These are phyloP conservation scores for Ochropleura leucogaster DNA, from an alignment of 2,888 invertebrate genomes.

Conservation along the genomic window DNA sequence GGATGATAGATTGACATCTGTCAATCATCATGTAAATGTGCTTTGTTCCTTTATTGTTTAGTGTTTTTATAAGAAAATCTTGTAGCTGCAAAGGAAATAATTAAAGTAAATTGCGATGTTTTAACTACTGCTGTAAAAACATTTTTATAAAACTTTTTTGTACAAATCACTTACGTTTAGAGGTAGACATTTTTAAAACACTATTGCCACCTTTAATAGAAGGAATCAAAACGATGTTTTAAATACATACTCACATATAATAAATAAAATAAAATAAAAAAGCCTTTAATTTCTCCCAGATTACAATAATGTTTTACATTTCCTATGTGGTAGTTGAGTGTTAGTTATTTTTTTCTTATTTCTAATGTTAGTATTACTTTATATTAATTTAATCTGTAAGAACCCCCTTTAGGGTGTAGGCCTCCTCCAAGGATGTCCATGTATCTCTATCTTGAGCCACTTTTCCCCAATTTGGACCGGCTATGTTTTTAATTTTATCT, in stretches of 20 bases:
- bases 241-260: background rate
- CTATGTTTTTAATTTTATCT: too few species aligned
- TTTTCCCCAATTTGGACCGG: too few species aligned
- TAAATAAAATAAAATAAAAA: too few species aligned
- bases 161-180: background rate
- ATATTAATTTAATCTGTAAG: too few species aligned
- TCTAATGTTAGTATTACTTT: too few species aligned
- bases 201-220: background rate
- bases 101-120: constrained; percentile 5
- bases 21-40: constrained; percentile 25
- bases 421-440: too few species aligned
- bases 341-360: too few species aligned
- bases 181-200: background rate
- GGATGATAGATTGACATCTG: constrained; percentile 32
- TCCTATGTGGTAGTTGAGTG: too few species aligned
- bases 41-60: constrained; percentile 26
- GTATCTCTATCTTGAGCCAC: too few species aligned
- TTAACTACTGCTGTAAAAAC: background rate
- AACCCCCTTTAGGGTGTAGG: too few species aligned
- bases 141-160: background rate
- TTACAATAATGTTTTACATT: too few species aligned
- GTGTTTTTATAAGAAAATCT: constrained; percentile 26
- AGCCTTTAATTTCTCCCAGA: too few species aligned
- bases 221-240: background rate
- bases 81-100: constrained; percentile 25